phyloP scores from a whole-genome alignment of 2,113 vertebrate species.

The Athene noctua region DNA sequence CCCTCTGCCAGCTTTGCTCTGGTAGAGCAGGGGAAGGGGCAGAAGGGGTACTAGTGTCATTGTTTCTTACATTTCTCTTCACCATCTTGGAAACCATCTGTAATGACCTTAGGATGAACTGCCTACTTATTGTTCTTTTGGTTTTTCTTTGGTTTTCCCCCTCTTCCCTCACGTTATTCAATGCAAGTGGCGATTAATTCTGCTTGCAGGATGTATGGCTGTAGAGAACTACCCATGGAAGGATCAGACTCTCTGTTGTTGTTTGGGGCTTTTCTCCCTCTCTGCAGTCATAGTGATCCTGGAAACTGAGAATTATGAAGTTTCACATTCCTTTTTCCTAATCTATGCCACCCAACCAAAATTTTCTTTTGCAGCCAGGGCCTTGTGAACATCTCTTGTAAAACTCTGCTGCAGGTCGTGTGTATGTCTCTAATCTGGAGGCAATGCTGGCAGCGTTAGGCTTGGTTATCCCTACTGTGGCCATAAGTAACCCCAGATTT shows the following conservation, averaged over 20 bases:
- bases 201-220: neutral
- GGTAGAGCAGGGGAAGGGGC: neutral
- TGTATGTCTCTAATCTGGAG: neutral
- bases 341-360: neutral
- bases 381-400: neutral
- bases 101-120: neutral
- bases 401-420: neutral
- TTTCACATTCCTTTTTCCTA: neutral
- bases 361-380: neutral
- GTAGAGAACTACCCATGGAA: neutral
- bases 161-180: neutral
- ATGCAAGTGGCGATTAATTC: neutral
- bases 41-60: neutral
- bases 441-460: accelerated
- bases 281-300: neutral
- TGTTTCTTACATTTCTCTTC: neutral
- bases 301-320: neutral
- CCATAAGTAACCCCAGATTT: neutral
- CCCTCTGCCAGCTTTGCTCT: neutral
- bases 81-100: neutral
- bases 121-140: neutral
- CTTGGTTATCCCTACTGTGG: neutral
- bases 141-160: accelerated
- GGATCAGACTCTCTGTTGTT: neutral
- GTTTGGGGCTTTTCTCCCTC: accelerated